These are phyloP conservation scores for Muscina levida DNA, from an alignment of 2,888 invertebrate species.

Conservation along the genomic window DNA sequence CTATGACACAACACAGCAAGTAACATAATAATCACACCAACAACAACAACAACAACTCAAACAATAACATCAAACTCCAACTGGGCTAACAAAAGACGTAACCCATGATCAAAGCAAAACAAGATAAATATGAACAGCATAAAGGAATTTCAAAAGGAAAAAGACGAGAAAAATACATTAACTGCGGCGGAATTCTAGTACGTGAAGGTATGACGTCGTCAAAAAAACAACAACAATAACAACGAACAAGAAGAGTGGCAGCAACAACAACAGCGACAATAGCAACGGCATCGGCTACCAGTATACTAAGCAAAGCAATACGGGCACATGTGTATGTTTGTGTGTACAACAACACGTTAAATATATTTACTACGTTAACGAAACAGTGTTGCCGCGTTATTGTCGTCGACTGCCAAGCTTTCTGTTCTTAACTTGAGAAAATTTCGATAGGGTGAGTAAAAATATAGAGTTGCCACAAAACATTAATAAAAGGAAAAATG, in stretches of 20 bases:
- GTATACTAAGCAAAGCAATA: too few species aligned
- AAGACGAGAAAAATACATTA: conserved; percentile 36
- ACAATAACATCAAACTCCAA: background rate
- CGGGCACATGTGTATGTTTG: too few species aligned
- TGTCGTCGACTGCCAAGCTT: too few species aligned
- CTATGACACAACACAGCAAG: background rate
- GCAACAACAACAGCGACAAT: background rate
- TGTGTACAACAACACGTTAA: background rate
- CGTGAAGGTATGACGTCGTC: conserved; percentile 50
- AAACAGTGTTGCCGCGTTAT: too few species aligned
- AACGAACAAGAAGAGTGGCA: conserved; percentile 3
- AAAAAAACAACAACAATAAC: conserved; percentile 11
- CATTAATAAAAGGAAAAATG: background rate
- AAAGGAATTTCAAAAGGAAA: conserved; percentile 41
- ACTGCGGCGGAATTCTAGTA: conserved; percentile 38
- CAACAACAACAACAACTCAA: conserved; percentile 15
- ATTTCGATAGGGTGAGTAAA: too few species aligned
- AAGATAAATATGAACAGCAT: conserved; percentile 41
- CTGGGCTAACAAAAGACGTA: conserved; percentile 35
- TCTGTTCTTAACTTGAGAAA: too few species aligned
- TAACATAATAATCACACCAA: background rate
- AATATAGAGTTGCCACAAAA: background rate
- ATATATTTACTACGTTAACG: too few species aligned
- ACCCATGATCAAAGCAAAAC: conserved; percentile 34
- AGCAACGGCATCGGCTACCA: too few species aligned